Evolutionary conservation across 2,888 invertebrate genomes (phyloP).

Genomic region (Catonia carolina): DNA sequence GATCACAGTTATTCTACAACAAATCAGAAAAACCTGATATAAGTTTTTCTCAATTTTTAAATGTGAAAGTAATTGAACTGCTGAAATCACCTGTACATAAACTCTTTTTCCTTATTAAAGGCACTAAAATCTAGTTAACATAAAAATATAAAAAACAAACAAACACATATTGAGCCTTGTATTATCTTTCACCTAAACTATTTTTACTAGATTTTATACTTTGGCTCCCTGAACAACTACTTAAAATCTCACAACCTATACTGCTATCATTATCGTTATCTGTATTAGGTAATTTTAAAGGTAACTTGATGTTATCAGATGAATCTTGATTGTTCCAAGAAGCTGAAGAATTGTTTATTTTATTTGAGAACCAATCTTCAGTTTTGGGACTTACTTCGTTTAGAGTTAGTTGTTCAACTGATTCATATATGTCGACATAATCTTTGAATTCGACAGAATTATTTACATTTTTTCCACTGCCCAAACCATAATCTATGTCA

Average conservation of each 20-base stretch:
- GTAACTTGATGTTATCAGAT: neutral
- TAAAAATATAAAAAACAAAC: neutral
- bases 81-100: too few species aligned
- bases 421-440: slow-evolving; percentile 16
- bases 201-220: slow-evolving; percentile 17
- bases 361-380: neutral
- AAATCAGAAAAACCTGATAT: too few species aligned
- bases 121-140: neutral
- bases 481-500: slow-evolving; percentile 36
- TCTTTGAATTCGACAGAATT: slow-evolving; percentile 8
- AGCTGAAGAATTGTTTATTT: neutral
- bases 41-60: too few species aligned
- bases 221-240: slow-evolving; percentile 16
- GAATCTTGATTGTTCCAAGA: neutral
- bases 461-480: slow-evolving; percentile 20
- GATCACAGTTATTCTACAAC: too few species aligned
- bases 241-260: slow-evolving; percentile 34
- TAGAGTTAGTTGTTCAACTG: slow-evolving; percentile 16
- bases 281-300: slow-evolving; percentile 6
- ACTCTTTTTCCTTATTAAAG: too few species aligned
- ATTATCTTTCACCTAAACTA: slow-evolving; percentile 7
- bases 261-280: slow-evolving; percentile 28
- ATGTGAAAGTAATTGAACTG: too few species aligned
- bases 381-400: neutral
- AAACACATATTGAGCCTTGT: neutral